A percentile compares a stretch with the other conserved stretches of the same genome.
Conservation (phyloP, 2,888 invertebrate genomes). For the Ametastegia equiseti region DNA sequence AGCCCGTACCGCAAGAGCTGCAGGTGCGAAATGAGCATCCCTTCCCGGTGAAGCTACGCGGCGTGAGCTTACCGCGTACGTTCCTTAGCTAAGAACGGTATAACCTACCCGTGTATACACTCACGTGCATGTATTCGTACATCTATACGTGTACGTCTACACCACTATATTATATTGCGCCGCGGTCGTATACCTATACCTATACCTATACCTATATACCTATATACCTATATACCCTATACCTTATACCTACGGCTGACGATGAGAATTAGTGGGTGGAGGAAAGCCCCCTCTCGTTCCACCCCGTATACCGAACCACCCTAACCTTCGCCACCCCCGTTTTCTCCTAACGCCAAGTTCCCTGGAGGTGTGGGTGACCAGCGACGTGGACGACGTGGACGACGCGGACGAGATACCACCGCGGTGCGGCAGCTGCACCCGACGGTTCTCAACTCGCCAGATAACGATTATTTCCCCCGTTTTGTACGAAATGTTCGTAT, state of each 20-base stretch:
- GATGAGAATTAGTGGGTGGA: conserved; percentile 59
- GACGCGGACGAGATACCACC: conserved; percentile 55
- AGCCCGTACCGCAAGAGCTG: no score
- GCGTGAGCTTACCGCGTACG: conserved; percentile 17
- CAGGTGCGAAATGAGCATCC: conserved; percentile 39
- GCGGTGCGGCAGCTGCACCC: conserved; percentile 72
- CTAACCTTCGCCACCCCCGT: conserved; percentile 58
- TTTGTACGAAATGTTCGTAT: background rate
- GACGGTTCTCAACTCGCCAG: conserved; percentile 67
- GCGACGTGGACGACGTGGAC: conserved; percentile 55
- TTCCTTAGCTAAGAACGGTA: conserved; percentile 40
- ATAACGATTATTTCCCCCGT: background rate
- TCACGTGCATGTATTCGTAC: conserved; percentile 18
- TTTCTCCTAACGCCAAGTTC: conserved; percentile 66
- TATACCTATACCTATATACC: conserved; percentile 34
- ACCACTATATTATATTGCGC: no score
- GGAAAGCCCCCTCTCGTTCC: conserved; percentile 55
- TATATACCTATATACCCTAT: conserved; percentile 45
- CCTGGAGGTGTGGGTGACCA: conserved; percentile 77
- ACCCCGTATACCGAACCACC: conserved; percentile 51
- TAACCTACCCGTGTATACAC: conserved; percentile 19
- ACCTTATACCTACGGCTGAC: conserved; percentile 60
- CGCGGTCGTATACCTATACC: conserved; percentile 33
- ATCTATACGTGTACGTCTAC: background rate
- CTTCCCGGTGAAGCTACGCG: conserved; percentile 13